Conservation (phyloP, 2,113 vertebrate genomes). For the Boulengerochromis microlepis region DNA sequence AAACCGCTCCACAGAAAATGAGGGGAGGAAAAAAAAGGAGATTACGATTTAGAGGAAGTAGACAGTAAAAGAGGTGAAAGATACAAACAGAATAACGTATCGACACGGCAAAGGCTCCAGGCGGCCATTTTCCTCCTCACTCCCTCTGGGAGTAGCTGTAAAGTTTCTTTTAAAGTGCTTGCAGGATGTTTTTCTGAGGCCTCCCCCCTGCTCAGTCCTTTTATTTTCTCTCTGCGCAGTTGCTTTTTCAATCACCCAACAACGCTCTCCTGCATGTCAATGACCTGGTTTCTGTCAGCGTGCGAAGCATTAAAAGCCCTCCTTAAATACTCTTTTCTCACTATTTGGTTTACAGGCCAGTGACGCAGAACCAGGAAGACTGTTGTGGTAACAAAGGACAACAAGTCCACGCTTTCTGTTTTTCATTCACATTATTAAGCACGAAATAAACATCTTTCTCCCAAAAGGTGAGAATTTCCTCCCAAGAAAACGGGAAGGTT, state of each 20-base stretch:
- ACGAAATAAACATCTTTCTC: not conserved
- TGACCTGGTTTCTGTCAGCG: slow-evolving; percentile 35
- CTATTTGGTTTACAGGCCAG: slow-evolving; percentile 1
- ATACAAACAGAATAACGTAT: not conserved
- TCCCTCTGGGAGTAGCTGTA: not conserved
- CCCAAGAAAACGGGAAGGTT: not conserved
- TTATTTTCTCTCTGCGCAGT: slow-evolving; percentile 4
- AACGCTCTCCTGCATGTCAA: slow-evolving; percentile 19
- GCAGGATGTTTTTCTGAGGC: slow-evolving; percentile 27
- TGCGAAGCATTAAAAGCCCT: slow-evolving; percentile 28
- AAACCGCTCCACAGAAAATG: not conserved
- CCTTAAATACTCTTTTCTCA: not conserved
- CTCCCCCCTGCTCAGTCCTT: not conserved
- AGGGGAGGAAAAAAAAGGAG: not conserved
- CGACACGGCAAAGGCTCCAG: not conserved
- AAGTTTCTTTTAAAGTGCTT: slow-evolving; percentile 12
- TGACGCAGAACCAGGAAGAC: not conserved
- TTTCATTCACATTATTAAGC: not conserved
- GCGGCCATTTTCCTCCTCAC: not conserved
- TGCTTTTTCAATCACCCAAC: slow-evolving; percentile 38
- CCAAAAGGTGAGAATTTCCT: not conserved
- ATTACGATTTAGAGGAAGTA: not conserved
- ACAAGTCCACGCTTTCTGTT: not conserved
- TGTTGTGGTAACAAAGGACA: slow-evolving; percentile 25
- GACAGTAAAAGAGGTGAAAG: not conserved